These are phyloP conservation scores for Heliconius hewitsoni DNA, from an alignment of 1,140 invertebrate genomes.

Conservation along the genomic window DNA sequence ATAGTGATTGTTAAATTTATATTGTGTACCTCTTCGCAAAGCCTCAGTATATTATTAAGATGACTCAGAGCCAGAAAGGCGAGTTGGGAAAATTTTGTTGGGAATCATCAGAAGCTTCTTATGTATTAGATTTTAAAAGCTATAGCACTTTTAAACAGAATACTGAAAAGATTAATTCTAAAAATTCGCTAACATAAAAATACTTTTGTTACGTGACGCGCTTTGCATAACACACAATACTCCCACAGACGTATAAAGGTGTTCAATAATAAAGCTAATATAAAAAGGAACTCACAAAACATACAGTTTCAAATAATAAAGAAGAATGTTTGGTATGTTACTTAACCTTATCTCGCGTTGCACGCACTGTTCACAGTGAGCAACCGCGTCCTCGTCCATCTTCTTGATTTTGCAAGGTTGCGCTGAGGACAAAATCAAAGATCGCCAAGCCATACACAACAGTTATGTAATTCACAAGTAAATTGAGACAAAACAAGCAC, in stretches of 20 bases:
- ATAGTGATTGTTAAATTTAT: slow-evolving; percentile 4
- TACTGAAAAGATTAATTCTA: slow-evolving; percentile 18
- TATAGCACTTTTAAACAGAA: background rate
- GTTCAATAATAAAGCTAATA: background rate
- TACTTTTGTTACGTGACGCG: background rate
- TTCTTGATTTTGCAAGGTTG: slow-evolving; percentile 53
- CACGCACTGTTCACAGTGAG: slow-evolving; percentile 49
- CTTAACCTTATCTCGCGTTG: slow-evolving; percentile 57
- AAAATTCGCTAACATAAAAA: slow-evolving; percentile 21
- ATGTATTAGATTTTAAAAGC: slow-evolving; percentile 2
- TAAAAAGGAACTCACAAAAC: background rate
- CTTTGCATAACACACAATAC: slow-evolving; percentile 19
- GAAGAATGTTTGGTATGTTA: slow-evolving; percentile 37
- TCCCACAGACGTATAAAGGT: background rate
- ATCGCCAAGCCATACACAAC: slow-evolving; percentile 53
- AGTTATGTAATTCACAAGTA: slow-evolving; percentile 7
- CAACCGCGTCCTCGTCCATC: slow-evolving; percentile 43
- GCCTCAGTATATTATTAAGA: slow-evolving; percentile 7
- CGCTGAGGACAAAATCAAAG: slow-evolving; percentile 59
- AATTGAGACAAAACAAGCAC: background rate
- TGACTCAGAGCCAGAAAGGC: background rate
- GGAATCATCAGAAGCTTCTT: background rate
- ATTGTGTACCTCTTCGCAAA: slow-evolving; percentile 17
- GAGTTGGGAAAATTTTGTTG: background rate
- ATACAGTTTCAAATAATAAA: slow-evolving; percentile 48